Conservation (phyloP, 64 coral and sea anemone species). For the Stichodactyla helianthus region DNA sequence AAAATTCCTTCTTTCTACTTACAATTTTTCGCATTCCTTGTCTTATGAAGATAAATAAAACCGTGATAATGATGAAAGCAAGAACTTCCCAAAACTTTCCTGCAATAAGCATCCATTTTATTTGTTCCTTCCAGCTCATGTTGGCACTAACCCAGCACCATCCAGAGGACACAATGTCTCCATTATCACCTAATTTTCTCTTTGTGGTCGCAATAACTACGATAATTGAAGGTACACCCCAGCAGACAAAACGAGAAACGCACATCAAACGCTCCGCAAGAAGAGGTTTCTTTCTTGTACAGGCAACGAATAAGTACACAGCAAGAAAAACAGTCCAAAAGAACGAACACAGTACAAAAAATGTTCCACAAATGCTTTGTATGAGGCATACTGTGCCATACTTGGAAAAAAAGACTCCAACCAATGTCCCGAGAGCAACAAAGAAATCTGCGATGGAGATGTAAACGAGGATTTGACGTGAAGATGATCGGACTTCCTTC, state of each 20-base stretch:
- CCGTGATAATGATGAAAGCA: constrained; percentile 55
- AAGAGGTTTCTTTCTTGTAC: constrained; percentile 37
- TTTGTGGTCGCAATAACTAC: constrained; percentile 26
- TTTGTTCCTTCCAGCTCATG: not conserved
- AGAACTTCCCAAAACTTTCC: constrained; percentile 88
- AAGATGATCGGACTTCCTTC: constrained; percentile 70
- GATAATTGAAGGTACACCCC: constrained; percentile 65
- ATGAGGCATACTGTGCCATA: constrained; percentile 28
- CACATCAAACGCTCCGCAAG: constrained; percentile 69
- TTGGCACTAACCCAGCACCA: constrained; percentile 81
- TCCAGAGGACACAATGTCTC: constrained; percentile 38
- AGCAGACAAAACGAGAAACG: constrained; percentile 61
- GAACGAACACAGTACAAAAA: constrained; percentile 76
- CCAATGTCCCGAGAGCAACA: constrained; percentile 41
- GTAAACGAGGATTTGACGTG: constrained; percentile 76
- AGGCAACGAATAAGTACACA: constrained; percentile 49
- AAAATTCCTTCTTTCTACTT: not conserved
- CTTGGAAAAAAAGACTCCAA: constrained; percentile 7
- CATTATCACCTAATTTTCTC: constrained; percentile 55
- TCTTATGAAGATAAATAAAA: constrained; percentile 62
- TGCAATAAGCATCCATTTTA: constrained; percentile 73
- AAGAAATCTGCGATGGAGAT: constrained; percentile 91
- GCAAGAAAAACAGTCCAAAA: constrained; percentile 93
- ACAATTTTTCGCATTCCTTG: constrained; percentile 49
- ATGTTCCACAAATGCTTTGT: constrained; percentile 75